Evolutionary conservation across 1,140 invertebrate species (phyloP).

Genomic region (Ganaspis sp.): DNA sequence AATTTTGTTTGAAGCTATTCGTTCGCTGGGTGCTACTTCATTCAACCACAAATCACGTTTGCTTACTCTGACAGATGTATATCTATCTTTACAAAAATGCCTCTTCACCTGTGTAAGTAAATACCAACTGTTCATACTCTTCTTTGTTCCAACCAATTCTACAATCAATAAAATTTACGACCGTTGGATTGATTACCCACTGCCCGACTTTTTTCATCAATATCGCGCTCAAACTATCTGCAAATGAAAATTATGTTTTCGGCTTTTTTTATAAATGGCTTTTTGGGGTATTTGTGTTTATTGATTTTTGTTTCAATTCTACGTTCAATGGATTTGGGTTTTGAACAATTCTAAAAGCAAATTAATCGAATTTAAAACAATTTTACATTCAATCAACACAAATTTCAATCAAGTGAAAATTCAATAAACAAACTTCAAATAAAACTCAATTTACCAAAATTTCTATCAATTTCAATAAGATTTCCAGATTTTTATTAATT

Average conservation of each 20-base stretch:
- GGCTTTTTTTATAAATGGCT: too few relatives aligned
- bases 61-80: constrained; percentile 33
- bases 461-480: too few relatives aligned
- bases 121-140: constrained; percentile 6
- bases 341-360: too few relatives aligned
- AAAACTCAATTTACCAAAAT: too few relatives aligned
- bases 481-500: too few relatives aligned
- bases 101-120: constrained; percentile 1
- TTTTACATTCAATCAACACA: too few relatives aligned
- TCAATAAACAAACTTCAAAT: too few relatives aligned
- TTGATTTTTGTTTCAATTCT: too few relatives aligned
- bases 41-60: constrained; percentile 56
- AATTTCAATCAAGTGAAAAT: too few relatives aligned
- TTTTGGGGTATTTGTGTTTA: too few relatives aligned
- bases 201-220: not conserved
- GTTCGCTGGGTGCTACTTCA: constrained; percentile 44
- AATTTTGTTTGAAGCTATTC: constrained; percentile 59
- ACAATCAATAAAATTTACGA: constrained; percentile 43
- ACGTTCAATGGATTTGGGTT: too few relatives aligned
- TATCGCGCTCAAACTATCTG: not conserved
- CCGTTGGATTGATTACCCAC: not conserved
- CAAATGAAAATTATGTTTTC: not conserved
- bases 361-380: too few relatives aligned
- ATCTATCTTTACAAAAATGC: constrained; percentile 15
- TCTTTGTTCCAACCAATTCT: constrained; percentile 37